phyloP scores from a whole-genome alignment of 1,140 invertebrate species.

The Macrotrachela quadricornifera region DNA sequence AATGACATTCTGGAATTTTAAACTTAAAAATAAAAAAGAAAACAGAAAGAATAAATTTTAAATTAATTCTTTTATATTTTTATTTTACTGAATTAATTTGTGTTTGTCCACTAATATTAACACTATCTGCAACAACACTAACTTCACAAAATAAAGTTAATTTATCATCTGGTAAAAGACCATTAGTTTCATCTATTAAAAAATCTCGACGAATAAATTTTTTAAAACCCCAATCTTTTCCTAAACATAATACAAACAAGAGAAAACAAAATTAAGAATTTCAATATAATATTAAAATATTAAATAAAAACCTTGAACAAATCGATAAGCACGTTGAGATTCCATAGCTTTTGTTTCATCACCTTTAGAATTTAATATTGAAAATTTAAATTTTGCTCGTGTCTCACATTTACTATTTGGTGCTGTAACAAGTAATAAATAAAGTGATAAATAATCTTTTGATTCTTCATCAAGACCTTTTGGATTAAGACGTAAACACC shows the following conservation, averaged over 20 bases:
- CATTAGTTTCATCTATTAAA: slow-evolving; percentile 87
- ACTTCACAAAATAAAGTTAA: slow-evolving; percentile 97
- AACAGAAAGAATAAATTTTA: neutral
- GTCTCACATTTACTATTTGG: slow-evolving; percentile 65
- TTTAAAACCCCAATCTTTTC: slow-evolving; percentile 98
- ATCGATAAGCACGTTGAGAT: slow-evolving; percentile 77
- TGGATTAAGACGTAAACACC: slow-evolving; percentile 77
- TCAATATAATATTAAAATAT: neutral
- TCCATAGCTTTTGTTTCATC: slow-evolving; percentile 99
- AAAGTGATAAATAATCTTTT: slow-evolving; percentile 95
- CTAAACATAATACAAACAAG: too few species aligned
- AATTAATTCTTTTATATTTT: neutral
- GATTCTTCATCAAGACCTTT: slow-evolving; percentile 98
- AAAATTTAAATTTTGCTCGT: slow-evolving; percentile 98
- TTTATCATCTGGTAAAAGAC: slow-evolving; percentile 88
- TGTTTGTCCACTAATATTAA: slow-evolving; percentile 9
- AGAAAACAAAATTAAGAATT: neutral
- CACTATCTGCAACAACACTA: slow-evolving; percentile 15
- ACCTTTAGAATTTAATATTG: slow-evolving; percentile 94
- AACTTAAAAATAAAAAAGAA: slow-evolving; percentile 23
- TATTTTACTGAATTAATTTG: slow-evolving; percentile 39
- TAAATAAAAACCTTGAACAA: slow-evolving; percentile 56
- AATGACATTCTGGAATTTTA: slow-evolving; percentile 82
- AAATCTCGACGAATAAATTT: slow-evolving; percentile 97
- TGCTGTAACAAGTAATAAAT: slow-evolving; percentile 90